These are phyloP conservation scores for Onthophagus sagittarius DNA, from an alignment of 2,888 invertebrate species.

Conservation along the genomic window DNA sequence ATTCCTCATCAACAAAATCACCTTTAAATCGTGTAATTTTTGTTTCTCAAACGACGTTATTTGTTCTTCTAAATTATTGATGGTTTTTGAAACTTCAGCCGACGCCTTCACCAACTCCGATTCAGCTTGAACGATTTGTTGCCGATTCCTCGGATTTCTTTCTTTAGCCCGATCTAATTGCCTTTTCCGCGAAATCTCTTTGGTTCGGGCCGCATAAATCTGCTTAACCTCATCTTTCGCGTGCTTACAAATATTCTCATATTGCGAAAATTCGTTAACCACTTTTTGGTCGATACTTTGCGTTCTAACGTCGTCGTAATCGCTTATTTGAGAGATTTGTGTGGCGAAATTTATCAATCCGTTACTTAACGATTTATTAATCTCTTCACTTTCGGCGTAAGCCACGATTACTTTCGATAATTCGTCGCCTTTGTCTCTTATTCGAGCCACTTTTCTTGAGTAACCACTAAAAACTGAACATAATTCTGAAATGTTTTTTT, in stretches of 20 bases:
- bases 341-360: conserved; percentile 70
- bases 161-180: conserved; percentile 66
- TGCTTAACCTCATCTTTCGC: conserved; percentile 76
- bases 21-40: conserved; percentile 76
- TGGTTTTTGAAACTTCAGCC: conserved; percentile 74
- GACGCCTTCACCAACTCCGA: conserved; percentile 78
- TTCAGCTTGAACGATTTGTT: conserved; percentile 80
- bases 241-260: conserved; percentile 76
- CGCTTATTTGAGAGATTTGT: conserved; percentile 69
- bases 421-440: conserved; percentile 78
- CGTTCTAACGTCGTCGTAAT: conserved; percentile 75
- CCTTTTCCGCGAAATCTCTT: conserved; percentile 51
- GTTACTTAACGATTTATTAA: conserved; percentile 69
- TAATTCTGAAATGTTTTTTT: conserved; percentile 75
- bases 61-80: conserved; percentile 77
- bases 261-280: conserved; percentile 70
- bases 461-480: conserved; percentile 73
- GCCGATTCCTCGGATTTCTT: conserved; percentile 68
- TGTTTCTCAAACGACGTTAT: conserved; percentile 79
- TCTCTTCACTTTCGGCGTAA: conserved; percentile 71
- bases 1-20: conserved; percentile 71
- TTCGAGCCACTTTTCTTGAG: conserved; percentile 70
- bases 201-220: conserved; percentile 63
- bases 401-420: conserved; percentile 65
- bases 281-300: conserved; percentile 72